A percentile compares a stretch with the other conserved stretches of the same genome.
phyloP scores from a whole-genome alignment of 2,888 invertebrate genomes.

The Heteropelma amictum region DNA sequence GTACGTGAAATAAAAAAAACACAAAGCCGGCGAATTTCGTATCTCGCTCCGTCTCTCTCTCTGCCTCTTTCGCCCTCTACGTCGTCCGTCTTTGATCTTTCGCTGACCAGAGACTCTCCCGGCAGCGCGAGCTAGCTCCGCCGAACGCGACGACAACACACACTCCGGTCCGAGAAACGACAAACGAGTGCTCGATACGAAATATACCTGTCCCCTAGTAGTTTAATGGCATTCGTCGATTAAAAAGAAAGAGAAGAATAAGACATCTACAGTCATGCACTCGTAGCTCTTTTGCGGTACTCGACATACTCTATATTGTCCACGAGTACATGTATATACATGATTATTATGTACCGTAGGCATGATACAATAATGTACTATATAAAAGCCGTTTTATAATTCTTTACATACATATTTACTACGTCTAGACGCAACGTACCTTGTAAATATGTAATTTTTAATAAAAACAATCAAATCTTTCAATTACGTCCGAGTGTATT shows the following conservation, averaged over 20 bases:
- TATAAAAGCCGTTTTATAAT: too few species aligned
- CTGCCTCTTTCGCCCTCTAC: not conserved
- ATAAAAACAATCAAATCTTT: too few species aligned
- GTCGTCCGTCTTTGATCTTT: not conserved
- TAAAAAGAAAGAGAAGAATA: slow-evolving; percentile 73
- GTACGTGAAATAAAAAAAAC: too few species aligned
- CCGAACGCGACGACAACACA: slow-evolving; percentile 38
- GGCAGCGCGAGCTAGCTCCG: not conserved
- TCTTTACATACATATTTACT: too few species aligned
- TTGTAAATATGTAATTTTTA: too few species aligned
- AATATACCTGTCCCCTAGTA: slow-evolving; percentile 60
- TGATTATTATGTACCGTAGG: too few species aligned
- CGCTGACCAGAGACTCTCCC: slow-evolving; percentile 61
- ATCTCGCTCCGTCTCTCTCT: slow-evolving; percentile 59
- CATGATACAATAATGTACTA: too few species aligned
- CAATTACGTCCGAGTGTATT: too few species aligned
- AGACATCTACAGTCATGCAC: slow-evolving; percentile 62
- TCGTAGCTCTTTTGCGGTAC: slow-evolving; percentile 28
- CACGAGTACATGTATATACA: not conserved
- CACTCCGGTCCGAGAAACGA: slow-evolving; percentile 61
- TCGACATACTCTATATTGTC: slow-evolving; percentile 20
- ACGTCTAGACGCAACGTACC: too few species aligned
- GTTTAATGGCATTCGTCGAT: slow-evolving; percentile 76
- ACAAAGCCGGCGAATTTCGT: slow-evolving; percentile 70
- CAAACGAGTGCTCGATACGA: slow-evolving; percentile 76